phyloP scores from a whole-genome alignment of 2,797 vertebrate genomes.

The Babyrousa celebensis region DNA sequence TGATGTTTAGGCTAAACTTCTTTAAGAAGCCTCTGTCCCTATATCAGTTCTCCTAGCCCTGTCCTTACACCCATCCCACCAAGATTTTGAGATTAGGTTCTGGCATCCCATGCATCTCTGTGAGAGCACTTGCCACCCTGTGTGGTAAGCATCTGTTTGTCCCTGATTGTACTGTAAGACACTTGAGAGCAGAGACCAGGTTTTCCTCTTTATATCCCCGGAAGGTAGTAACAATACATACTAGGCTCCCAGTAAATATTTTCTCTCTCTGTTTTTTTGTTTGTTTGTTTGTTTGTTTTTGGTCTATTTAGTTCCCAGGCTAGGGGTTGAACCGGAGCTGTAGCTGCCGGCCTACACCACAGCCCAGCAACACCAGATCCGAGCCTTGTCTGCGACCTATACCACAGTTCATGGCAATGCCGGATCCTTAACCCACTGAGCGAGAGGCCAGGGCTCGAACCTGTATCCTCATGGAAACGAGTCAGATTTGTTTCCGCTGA shows the following conservation, averaged over 20 bases:
- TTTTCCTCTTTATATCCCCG: background rate
- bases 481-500: too few relatives aligned
- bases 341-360: too few relatives aligned
- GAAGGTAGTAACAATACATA: background rate
- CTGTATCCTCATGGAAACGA: too few relatives aligned
- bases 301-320: too few relatives aligned
- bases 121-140: background rate
- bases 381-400: too few relatives aligned
- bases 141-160: background rate
- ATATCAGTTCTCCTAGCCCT: background rate
- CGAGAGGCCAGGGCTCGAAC: too few relatives aligned
- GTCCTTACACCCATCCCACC: background rate
- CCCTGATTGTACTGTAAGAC: background rate
- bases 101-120: background rate
- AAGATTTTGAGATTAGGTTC: background rate
- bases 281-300: too few relatives aligned
- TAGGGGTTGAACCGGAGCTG: too few relatives aligned
- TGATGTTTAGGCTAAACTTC: constrained; percentile 22
- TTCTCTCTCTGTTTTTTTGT: background rate
- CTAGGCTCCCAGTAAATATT: background rate
- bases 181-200: background rate
- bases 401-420: too few relatives aligned
- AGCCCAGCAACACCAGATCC: too few relatives aligned
- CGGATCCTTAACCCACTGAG: too few relatives aligned
- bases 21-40: background rate